Base-by-base conservation (phyloP, 2,113 vertebrate genomes). In the Chaenogobius annularis region DNA sequence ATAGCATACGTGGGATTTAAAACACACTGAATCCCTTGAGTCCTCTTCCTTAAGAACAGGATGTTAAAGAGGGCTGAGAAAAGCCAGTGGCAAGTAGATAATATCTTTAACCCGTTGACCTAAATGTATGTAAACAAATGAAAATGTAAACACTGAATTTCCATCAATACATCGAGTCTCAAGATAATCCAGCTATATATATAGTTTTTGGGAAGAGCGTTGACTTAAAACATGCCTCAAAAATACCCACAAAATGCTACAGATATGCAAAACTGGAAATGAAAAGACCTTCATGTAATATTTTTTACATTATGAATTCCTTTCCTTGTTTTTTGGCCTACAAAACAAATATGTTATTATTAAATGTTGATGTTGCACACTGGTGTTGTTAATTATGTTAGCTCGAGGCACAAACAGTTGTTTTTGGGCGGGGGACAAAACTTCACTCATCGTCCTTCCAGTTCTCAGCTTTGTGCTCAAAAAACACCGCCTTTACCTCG, bases 1-100 rank as follows among this genome's bases (percentile, higher is more conserved):
- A 31, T 79, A 82, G 72, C 78, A 66, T 79, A 55, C 58, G 68
- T 63, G 55, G 71, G 80, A 80, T 82, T 70, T 73, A 79, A 79
- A 79, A 78, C 83, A 78, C 72, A 80, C 61, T 75, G 58, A 20
- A 23, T 47, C 67, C 78, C 70, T 62, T 13, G 31, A 73, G 70
- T 66, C 52, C 11, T 78, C 62, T 69, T 79, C 72, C 19, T 76
- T 72, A 65, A 55, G 78, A 78, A 78, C 65, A 44, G 7, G 22
- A 70, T 6, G 15, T 63, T 68, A 72, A 66, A 73, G 15, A 26
- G 72, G 72, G 23, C 68, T 83, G 62, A 73, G 66, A 0, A 0
- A 68, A 81, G 54, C 26, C 23, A 44, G 12, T 69, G 69, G 74
- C 50, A 63, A 82, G 54, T 43, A 55, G 65, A 81, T 70, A 17